A percentile compares a stretch with the other conserved stretches of the same genome.
Evolutionary conservation across 2,888 invertebrate species (phyloP).

Genomic region (Parnassius glacialis): DNA sequence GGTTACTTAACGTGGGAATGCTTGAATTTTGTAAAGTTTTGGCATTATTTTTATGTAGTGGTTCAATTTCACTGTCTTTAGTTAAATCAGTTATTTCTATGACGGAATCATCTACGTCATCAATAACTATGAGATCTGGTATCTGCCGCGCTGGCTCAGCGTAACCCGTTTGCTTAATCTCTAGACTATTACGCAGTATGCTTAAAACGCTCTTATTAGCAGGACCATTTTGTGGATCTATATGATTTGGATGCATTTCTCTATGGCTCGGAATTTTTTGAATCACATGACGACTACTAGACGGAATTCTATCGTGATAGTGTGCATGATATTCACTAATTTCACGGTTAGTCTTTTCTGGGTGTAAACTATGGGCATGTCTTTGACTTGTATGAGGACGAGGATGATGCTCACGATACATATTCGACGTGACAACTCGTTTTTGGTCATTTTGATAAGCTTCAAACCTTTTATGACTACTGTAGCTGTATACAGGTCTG

Average conservation of each 20-base stretch:
- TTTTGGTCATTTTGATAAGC: conserved; percentile 70
- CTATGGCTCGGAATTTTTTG: conserved; percentile 67
- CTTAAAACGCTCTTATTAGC: conserved; percentile 87
- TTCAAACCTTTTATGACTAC: conserved; percentile 68
- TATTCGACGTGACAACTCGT: conserved; percentile 45
- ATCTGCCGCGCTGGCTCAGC: conserved; percentile 74
- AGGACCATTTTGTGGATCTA: conserved; percentile 65
- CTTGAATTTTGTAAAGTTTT: conserved; percentile 41
- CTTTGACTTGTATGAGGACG: conserved; percentile 52
- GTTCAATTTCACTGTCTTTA: conserved; percentile 58
- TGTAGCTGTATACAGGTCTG: conserved; percentile 70
- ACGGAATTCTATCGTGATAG: conserved; percentile 58
- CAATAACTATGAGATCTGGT: conserved; percentile 75
- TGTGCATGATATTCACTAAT: conserved; percentile 58
- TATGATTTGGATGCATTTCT: conserved; percentile 57
- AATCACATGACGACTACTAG: conserved; percentile 60
- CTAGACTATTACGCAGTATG: conserved; percentile 86
- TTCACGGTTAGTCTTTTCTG: conserved; percentile 54
- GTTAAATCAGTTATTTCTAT: conserved; percentile 74
- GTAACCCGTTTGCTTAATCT: conserved; percentile 81
- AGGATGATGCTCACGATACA: conserved; percentile 57
- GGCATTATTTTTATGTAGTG: conserved; percentile 38
- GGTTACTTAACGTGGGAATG: conserved; percentile 52
- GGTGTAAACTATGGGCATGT: conserved; percentile 52
- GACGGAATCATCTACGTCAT: conserved; percentile 71